Evolutionary conservation across 2,888 invertebrate genomes (phyloP), one percentile per base, ranked within the genome.

Genomic region (Tetheella fluctuosa): DNA sequence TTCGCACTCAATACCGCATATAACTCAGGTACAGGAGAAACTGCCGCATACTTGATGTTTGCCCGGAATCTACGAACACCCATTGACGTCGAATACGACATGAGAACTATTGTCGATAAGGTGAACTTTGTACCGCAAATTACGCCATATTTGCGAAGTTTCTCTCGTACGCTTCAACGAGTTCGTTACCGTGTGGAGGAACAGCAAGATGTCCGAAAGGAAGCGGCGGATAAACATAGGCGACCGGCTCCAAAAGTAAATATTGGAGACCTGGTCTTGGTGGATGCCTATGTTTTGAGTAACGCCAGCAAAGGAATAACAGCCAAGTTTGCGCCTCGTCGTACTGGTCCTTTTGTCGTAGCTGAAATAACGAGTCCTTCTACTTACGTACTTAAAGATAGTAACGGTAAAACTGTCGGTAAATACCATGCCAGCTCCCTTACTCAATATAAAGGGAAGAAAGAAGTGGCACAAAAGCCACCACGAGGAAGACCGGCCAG

Each of bases 381-480:
- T 1, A 15, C 61, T 8, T 62, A 37, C 20, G 52, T 39, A 3
- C n/a, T 64, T 7, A 54, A 20, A 2, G 59, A 62, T 54, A 34
- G 8, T 2, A n/a, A 23, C 2, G 37, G 53, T 10, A 17, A 57
- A 15, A n/a, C n/a, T 25, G 62, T 59, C 0, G 37, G 15, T 13
- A 64, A 64, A 17, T 62, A 64, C 25, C 62, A 64, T 64, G 58
- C 58, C 57, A 63, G 60, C 17, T 52, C 55, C 17, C 48, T 63
- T 25, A 60, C 58, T 2, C 60, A 55, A 0, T 63, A 56, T 15
- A 13, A 37, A 15, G 30, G 30, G 30, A 30, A 7, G 7, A 30
- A 10, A 30, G 7, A 30, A 7, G 30, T 30, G 30, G 30, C 7
- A 8, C 15, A 15, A 2, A 37, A 37, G 37, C 37, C 37, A 37